Base-by-base conservation (phyloP, 2,113 vertebrate genomes). In the Rhabdornis inornatus region DNA sequence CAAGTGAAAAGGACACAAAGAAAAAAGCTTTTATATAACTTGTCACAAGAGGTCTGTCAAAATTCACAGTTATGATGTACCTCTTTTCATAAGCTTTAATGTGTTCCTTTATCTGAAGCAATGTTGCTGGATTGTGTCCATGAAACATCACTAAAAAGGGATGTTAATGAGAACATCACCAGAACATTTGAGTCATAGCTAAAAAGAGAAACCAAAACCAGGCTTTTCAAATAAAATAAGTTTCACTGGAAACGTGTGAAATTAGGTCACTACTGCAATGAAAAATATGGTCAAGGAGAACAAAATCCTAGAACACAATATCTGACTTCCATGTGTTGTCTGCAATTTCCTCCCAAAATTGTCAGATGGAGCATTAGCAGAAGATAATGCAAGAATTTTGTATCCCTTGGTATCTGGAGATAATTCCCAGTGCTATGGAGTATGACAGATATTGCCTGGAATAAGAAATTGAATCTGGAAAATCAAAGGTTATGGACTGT, bases 131-230 rank as follows among this genome's bases (percentile, higher is more conserved):
- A 71, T 15, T 87, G 8, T 7, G 63, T 81, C 90, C 90, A 92
- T 52, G 31, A 92, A 96, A 82, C 31, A 61, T 65, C 75, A 93
- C 81, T 82, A 70, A 86, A 92, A 95, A 83, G 52, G 52, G 92
- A 75, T 76, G 80, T 71, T 94, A 87, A 94, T 92, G 53, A 95
- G 70, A 93, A 87, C 91, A 96, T 93, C 86, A 92, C 31, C 56
- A 96, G 85, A 95, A 96, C 40, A 80, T 83, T 74, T 95, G 90
- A 97, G 72, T 97, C 94, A 96, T 82, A n/a, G 83, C 45, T 96
- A 95, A 94, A 82, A 92, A 57, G 56, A 94, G 57, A 96, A 94
- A 72, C 40, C 2, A 15, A 90, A 71, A 95, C 92, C 89, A 76
- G 74, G 28, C 72, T 96, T 87, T 53, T 52, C 55, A 94, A 95